Evolutionary conservation across 2,888 invertebrate genomes (phyloP), one percentile per base, ranked within the genome.

Genomic region (Allacma fusca): DNA sequence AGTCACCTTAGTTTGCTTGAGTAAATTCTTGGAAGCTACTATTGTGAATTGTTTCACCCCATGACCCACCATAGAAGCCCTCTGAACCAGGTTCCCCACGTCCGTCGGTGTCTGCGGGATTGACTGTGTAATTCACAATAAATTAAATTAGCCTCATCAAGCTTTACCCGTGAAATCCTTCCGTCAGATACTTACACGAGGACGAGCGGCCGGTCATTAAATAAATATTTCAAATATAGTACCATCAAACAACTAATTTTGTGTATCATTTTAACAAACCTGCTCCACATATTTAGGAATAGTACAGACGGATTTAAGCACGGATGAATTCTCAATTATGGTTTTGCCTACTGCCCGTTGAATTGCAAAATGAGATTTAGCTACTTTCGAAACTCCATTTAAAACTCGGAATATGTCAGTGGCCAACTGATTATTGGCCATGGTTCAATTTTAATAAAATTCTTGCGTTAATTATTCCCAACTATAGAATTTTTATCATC

Each of bases 61-160:
- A 84, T 91, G 90, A 62, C 90, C 89, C 24, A 95, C 92, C 67
- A 93, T 91, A 82, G 89, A 88, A 5, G 91, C 88, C 83, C 93
- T 89, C 84, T 92, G 91, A 1, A 90, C 26, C 12, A 80, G 13
- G 75, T 84, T 77, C 26, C 72, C 50, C 12, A 80, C 13, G 71
- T 83, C 76, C 21, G 67, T 62, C 7, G 79, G 28, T 77, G 81
- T 80, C 23, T 74, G 76, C 0, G 83, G 80, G 2, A 80, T 21
- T 7, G 67, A n/a, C 82, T 83, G 34, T n/a, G n/a, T n/a, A n/a
- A n/a, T n/a, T n/a, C n/a, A n/a, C 74, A 64, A 70, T 16, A 21
- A 43, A 64, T 21, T 62, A 34, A 24, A 57, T 57, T 72, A 12
- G 13, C 40, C 5, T 13, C 40, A 9, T 9, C 5, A 40, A 9